Evolutionary conservation across 2,113 vertebrate species (phyloP), one percentile per base, ranked within the genome.

Genomic region (Lutjanus erythropterus): DNA sequence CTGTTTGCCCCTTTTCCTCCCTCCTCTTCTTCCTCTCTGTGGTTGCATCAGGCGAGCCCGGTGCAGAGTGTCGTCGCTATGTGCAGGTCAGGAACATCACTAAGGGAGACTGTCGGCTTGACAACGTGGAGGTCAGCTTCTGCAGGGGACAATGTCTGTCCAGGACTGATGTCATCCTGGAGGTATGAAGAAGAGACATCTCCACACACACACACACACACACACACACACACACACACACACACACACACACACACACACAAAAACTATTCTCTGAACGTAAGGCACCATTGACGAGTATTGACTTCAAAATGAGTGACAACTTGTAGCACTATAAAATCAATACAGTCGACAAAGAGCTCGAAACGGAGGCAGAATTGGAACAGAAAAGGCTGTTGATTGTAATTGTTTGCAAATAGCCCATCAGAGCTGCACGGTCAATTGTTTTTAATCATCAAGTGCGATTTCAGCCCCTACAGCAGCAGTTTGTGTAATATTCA

Each of bases 81-180:
- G 96, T 94, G 0, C 95, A 97, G 88, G 86, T 95, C 50, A 94
- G 95, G 11, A 98, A 97, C 91, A 94, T 98, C 94, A 95, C 96
- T 82, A 97, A 97, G 83, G 96, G 96, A 6, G 79, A 86, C 84
- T 98, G 97, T 88, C 88, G 84, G 62, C 94, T 97, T 72, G 95
- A 94, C 65, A 93, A 94, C 27, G 96, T 98, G 78, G 95, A 95
- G 78, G 96, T 98, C 90, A 96, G 94, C 95, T 97, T 94, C 94
- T 98, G 96, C 88, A 92, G 93, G 9, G 97, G 97, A 6, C 94
- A 88, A 72, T 98, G 97, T 80, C 90, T 89, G 4, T 97, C 97
- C 76, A 94, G 94, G 90, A 96, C 95, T 3, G 92, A 94, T 2
- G 96, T 98, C 89, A 95, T 96, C 72, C 86, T 96, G 15, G 96